Conservation (phyloP, 1,140 invertebrate genomes). For the Macrosteles quadrilineatus region DNA sequence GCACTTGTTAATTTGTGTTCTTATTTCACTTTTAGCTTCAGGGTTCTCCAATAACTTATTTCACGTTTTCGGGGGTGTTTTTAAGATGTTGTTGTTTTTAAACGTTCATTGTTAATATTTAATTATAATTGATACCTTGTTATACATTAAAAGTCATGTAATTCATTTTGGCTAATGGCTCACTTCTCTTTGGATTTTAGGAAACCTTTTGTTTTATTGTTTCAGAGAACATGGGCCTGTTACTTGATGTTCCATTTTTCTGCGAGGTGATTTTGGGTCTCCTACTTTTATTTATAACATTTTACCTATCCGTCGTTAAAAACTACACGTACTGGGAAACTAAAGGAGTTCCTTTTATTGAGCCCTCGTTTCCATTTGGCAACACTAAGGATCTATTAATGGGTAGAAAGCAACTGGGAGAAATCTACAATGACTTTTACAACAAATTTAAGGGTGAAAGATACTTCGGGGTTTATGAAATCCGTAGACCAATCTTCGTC, state of each 20-base stretch:
- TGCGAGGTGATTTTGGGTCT: neutral
- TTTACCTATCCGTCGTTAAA: conserved; percentile 50
- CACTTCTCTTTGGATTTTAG: no score
- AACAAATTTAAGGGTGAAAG: conserved; percentile 43
- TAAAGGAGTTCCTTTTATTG: conserved; percentile 49
- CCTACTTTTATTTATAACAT: neutral
- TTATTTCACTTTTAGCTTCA: no score
- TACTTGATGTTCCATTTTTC: neutral
- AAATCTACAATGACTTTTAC: conserved; percentile 41
- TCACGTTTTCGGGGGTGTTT: no score
- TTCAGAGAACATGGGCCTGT: neutral
- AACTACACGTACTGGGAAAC: conserved; percentile 54
- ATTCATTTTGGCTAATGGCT: no score
- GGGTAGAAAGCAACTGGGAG: conserved; percentile 35
- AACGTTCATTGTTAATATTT: no score
- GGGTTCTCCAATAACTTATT: no score
- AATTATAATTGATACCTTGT: no score
- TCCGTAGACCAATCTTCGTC: conserved; percentile 38
- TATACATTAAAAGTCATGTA: no score
- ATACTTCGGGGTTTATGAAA: conserved; percentile 40
- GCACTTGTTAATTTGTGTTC: no score
- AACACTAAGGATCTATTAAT: conserved; percentile 44
- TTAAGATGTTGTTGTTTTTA: no score
- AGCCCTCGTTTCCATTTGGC: conserved; percentile 53
- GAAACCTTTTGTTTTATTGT: no score